Percentiles rank a stretch among this genome's conserved stretches.
Evolutionary conservation across 2,113 vertebrate genomes (phyloP).

Genomic region (Phyllostomus hastatus): DNA sequence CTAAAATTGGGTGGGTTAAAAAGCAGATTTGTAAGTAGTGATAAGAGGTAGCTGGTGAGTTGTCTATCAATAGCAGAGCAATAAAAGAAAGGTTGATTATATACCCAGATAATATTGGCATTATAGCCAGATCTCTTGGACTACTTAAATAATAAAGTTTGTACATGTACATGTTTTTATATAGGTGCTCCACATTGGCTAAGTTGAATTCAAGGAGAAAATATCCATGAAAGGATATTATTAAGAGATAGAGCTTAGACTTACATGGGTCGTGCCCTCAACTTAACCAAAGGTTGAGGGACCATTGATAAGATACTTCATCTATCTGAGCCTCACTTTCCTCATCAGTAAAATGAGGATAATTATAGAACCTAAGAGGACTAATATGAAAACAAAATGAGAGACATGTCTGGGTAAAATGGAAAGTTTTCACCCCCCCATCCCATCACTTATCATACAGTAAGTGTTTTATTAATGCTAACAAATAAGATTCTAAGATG

Average conservation of each 20-base stretch:
- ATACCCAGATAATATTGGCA: not conserved
- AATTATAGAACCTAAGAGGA: not conserved
- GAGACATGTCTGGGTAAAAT: not conserved
- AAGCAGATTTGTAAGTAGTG: not conserved
- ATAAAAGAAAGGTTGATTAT: not conserved
- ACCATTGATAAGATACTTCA: not conserved
- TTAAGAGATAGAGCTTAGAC: not conserved
- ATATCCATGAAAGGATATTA: not conserved
- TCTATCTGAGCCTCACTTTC: not conserved
- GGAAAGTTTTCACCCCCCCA: not conserved
- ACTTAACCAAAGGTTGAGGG: not conserved
- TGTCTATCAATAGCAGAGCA: not conserved
- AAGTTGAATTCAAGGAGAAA: slow-evolving; percentile 21
- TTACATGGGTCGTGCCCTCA: not conserved
- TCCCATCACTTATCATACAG: not conserved
- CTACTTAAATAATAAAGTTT: not conserved
- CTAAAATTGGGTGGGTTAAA: not conserved
- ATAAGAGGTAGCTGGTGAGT: not conserved
- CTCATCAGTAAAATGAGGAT: not conserved
- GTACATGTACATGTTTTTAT: not conserved
- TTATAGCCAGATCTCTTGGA: not conserved
- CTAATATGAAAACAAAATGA: not conserved
- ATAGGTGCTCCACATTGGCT: not conserved
- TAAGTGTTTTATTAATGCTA: not conserved
- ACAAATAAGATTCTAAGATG: not conserved